These are phyloP conservation scores for Plagodis pulveraria DNA, from an alignment of 2,888 invertebrate species.

Conservation along the genomic window DNA sequence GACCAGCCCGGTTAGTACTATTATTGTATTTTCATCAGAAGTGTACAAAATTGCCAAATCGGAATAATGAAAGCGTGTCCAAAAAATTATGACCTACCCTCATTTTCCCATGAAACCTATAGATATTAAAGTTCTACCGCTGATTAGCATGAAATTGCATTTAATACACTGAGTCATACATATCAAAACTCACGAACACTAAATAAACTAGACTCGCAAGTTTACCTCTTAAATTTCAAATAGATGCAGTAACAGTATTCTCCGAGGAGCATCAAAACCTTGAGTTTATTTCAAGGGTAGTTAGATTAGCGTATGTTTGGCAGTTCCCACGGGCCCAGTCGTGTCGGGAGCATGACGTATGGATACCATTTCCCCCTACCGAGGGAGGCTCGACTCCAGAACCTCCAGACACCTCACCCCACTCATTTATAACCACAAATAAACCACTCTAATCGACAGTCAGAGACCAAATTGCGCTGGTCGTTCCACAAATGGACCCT, in stretches of 20 bases:
- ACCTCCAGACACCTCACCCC: conserved; percentile 40
- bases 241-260: conserved; percentile 19
- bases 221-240: conserved; percentile 10
- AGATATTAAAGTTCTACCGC: too few species aligned
- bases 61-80: too few species aligned
- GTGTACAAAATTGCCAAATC: too few species aligned
- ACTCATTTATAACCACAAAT: conserved; percentile 27
- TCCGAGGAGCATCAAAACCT: conserved; percentile 33
- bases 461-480: conserved; percentile 44
- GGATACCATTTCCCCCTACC: conserved; percentile 42
- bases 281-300: conserved; percentile 44
- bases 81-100: too few species aligned
- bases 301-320: conserved; percentile 44
- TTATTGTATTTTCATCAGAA: too few species aligned
- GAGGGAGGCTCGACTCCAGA: conserved; percentile 50
- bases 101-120: too few species aligned
- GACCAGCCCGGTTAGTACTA: too few species aligned
- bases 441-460: conserved; percentile 38
- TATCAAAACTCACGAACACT: not conserved
- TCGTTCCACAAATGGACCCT: conserved; percentile 46
- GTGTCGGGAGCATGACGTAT: conserved; percentile 58
- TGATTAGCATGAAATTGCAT: too few species aligned
- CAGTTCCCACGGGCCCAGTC: conserved; percentile 45
- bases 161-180: too few species aligned
- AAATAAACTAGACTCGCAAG: not conserved